Base-by-base conservation (phyloP, 2,888 invertebrate species). In the Spialia ferax region DNA sequence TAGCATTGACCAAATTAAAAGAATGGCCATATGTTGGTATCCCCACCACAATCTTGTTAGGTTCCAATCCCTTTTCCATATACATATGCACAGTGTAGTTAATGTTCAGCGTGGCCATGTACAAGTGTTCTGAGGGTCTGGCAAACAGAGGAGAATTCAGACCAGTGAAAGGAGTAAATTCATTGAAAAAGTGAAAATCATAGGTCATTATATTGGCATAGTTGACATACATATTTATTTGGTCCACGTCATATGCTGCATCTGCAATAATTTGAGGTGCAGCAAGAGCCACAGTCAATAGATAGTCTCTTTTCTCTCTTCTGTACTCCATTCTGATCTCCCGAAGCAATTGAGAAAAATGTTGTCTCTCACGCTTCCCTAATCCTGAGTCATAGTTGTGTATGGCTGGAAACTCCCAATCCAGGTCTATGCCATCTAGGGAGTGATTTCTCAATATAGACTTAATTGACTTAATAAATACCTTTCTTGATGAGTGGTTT, bases 141-240 rank as follows among this genome's bases (percentile, higher is more conserved):
- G 95, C 88, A 82, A 95, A 97, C 2, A 99, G 87, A 0, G 98
- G 98, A 0, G 98, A 95, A 87, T 99, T 98, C 13, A 97, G 91
- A 0, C 97, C 97, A 18, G 98, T 98, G 74, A 97, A 95, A 0
- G 98, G 98, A 1, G 96, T 96, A 70, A 95, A 95, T 82, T 94
- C 94, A 4, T 95, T 95, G 79, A 95, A 98, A 79, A 95, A 96
- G 85, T 98, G 98, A 80, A 96, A 98, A 84, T 99, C 98, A 81
- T 99, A 99, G 0, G 97, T 95, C 98, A 98, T 98, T n/a, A 99
- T 81, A 84, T 97, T 98, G 0, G 98, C 95, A 89, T 95, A 97
- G 85, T 98, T 98, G 0, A 96, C 95, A 81, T 96, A 98, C 94
- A 96, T 90, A 75, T 97, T 97, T 69, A 98, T 94, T 82, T 96